These are phyloP conservation scores for Leptocoma aspasia DNA, from an alignment of 2,113 vertebrate genomes.

Conservation along the genomic window DNA sequence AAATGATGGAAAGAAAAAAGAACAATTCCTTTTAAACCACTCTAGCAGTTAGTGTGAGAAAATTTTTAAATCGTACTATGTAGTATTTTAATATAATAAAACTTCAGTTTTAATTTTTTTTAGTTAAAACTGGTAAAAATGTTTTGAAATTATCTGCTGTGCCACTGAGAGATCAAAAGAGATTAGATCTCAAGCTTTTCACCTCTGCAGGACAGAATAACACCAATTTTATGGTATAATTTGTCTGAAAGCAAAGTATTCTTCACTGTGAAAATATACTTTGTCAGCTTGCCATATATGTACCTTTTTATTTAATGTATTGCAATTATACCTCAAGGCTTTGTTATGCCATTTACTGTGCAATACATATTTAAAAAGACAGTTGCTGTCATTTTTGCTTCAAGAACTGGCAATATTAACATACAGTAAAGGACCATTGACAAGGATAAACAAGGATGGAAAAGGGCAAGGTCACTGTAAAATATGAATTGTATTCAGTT, in stretches of 20 bases:
- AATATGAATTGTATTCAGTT: background rate
- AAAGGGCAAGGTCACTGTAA: background rate
- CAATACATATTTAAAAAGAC: conserved; percentile 11
- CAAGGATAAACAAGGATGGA: background rate
- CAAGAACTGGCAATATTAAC: background rate
- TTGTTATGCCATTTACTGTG: background rate
- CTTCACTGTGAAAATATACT: background rate
- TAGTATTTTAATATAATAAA: background rate
- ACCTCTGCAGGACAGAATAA: background rate
- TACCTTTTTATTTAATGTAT: background rate
- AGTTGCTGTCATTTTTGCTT: conserved; percentile 31
- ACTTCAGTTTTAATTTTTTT: background rate
- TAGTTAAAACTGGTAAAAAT: background rate
- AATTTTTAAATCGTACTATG: background rate
- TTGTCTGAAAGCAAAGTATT: background rate
- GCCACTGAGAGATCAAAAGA: background rate
- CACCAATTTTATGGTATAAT: background rate
- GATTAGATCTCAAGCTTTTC: background rate
- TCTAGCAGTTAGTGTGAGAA: background rate
- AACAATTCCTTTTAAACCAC: background rate
- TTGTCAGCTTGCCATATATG: background rate
- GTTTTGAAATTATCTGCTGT: background rate
- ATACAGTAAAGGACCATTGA: background rate
- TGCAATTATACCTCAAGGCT: conserved; percentile 20
- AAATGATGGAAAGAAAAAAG: background rate